A percentile compares a stretch with the other conserved stretches of the same genome.
phyloP scores from a whole-genome alignment of 1,140 invertebrate species.

The Micrasema longulum region DNA sequence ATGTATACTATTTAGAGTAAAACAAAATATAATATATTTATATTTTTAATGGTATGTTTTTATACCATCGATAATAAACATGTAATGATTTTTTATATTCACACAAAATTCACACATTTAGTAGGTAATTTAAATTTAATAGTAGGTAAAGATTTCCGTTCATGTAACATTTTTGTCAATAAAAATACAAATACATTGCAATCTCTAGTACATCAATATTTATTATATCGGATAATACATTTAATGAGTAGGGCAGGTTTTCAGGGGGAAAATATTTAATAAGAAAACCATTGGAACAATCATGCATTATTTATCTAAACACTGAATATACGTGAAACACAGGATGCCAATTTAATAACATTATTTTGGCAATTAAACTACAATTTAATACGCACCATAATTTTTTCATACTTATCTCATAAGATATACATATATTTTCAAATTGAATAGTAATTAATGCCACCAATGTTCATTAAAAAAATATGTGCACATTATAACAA shows the following conservation, averaged over 20 bases:
- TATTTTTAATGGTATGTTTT: conserved; percentile 15
- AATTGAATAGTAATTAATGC: neutral
- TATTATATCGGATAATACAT: conserved; percentile 8
- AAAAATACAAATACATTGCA: conserved; percentile 21
- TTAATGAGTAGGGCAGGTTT: conserved; percentile 37
- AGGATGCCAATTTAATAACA: conserved; percentile 1
- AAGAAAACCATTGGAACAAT: conserved; percentile 51
- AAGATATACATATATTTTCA: conserved; percentile 30
- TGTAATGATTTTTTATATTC: neutral
- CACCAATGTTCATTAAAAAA: neutral
- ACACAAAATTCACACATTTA: conserved; percentile 9
- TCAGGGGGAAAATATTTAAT: conserved; percentile 45
- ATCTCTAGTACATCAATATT: conserved; percentile 25
- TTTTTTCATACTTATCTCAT: conserved; percentile 39
- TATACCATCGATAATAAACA: conserved; percentile 9
- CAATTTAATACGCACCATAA: conserved; percentile 51
- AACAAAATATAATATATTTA: conserved; percentile 53
- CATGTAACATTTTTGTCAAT: conserved; percentile 9
- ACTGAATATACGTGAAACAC: conserved; percentile 33
- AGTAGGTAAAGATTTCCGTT: conserved; percentile 23
- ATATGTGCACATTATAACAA: neutral
- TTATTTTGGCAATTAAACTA: conserved; percentile 39
- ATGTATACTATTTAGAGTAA: conserved; percentile 50
- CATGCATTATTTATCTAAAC: conserved; percentile 52
- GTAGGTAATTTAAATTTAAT: no score